Percentiles rank a stretch among this genome's conserved stretches.
Conservation (phyloP, 1,140 invertebrate species). For the Aphelinus certus region DNA sequence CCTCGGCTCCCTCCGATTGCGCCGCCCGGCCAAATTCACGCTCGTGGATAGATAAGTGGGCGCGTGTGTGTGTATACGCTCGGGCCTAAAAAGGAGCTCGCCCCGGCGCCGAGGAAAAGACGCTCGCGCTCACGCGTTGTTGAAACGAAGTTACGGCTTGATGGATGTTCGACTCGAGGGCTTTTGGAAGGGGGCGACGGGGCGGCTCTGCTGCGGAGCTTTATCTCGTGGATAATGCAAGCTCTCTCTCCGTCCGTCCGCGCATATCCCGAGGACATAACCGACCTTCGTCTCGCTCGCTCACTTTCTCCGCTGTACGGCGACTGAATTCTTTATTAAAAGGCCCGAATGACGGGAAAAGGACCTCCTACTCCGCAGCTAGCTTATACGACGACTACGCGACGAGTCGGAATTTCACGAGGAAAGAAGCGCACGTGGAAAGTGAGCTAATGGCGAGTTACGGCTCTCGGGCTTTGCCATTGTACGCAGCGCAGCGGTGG, state of each 20-base stretch:
- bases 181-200: conserved; percentile 21
- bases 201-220: conserved; percentile 2
- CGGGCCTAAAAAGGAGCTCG: neutral
- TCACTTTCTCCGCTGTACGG: conserved; percentile 24
- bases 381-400: too few species aligned
- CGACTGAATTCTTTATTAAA: conserved; percentile 35
- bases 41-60: conserved; percentile 3
- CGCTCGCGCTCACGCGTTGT: neutral
- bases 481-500: too few species aligned
- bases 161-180: conserved; percentile 24
- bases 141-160: conserved; percentile 26
- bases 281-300: conserved; percentile 25
- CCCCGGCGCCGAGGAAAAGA: neutral
- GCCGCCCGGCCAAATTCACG: conserved; percentile 28
- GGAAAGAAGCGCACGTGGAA: too few species aligned
- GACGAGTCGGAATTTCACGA: too few species aligned
- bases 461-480: too few species aligned
- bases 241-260: conserved; percentile 17
- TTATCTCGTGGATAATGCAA: conserved; percentile 46
- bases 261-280: conserved; percentile 39
- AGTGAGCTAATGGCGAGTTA: too few species aligned
- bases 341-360: conserved; percentile 12
- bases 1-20: neutral
- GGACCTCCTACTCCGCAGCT: too few species aligned
- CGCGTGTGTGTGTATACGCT: too few species aligned